Base-by-base conservation (phyloP, 2,888 invertebrate species). In the Calephelis perditalis region DNA sequence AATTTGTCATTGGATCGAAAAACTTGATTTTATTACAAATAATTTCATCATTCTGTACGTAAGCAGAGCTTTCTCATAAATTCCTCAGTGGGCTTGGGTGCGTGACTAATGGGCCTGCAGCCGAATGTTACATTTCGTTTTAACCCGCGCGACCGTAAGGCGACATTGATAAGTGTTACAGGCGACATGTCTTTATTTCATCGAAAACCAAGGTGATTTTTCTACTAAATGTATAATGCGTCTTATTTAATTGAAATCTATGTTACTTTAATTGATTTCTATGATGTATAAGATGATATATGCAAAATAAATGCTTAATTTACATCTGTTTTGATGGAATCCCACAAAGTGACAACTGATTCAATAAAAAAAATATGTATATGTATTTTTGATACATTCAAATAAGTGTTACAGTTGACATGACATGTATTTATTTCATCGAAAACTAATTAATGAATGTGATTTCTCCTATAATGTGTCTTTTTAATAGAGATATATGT, bases 31-130 rank as follows among this genome's bases (percentile, higher is more conserved):
- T 55, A 59, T 55, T 59, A 54, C 49, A 49, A 57, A 61, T 57
- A 57, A 57, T 60, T 55, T 59, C 45, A 37, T 54, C 56, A 74
- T 73, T 68, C 68, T 74, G 73, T 74, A 76, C 77, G 78, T 79
- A 78, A 76, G 78, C 78, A 74, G 74, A 74, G 69, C 67, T 73
- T 68, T 66, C 67, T 79, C 80, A 73, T 78, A 82, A 81, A 84
- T 82, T 81, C 78, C 81, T 81, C 73, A 78, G 80, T 79, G 78
- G 80, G 79, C 75, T 79, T 71, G 73, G 76, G 71, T 71, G 64
- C 72, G 75, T 80, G 80, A 84, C 78, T 82, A 84, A 86, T 85
- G 77, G 76, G 72, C 70, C 73, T 73, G 67, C 71, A 70, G 71
- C 69, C 73, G 70, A 70, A 72, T 74, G 77, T 75, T 76, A 79